These are phyloP conservation scores for Eulemur albifrons DNA, from an alignment of 2,797 vertebrate genomes.

Conservation along the genomic window DNA sequence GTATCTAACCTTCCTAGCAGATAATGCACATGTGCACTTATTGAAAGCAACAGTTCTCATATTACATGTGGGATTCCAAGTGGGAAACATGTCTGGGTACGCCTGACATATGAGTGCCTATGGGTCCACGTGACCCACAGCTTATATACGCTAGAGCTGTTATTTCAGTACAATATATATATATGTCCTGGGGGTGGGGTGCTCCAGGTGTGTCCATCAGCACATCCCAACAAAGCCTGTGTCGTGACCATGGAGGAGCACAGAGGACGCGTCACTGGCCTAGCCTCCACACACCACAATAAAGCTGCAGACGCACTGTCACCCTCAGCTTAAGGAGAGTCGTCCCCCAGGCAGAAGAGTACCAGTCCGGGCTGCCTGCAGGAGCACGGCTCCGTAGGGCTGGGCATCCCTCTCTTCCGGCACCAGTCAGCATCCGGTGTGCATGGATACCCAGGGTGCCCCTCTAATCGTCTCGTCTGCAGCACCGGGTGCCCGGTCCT, in stretches of 20 bases:
- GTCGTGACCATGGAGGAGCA: fast-evolving
- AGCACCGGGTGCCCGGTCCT: fast-evolving
- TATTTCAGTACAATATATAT: neutral
- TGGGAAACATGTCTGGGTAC: neutral
- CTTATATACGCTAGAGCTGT: neutral
- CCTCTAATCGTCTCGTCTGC: fast-evolving
- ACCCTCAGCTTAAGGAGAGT: neutral
- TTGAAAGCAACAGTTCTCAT: neutral
- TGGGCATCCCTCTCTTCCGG: no score
- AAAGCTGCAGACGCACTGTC: neutral
- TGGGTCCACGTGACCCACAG: neutral
- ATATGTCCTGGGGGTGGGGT: fast-evolving
- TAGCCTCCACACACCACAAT: no score
- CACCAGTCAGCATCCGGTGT: fast-evolving
- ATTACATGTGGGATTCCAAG: neutral
- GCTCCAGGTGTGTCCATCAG: fast-evolving
- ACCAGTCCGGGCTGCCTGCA: no score
- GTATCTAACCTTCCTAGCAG: neutral
- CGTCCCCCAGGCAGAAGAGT: neutral
- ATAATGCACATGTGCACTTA: neutral
- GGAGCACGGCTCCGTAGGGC: neutral
- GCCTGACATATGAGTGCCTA: no score
- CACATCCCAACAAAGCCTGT: neutral
- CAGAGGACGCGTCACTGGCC: fast-evolving
- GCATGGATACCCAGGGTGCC: fast-evolving